Evolutionary conservation across 2,888 invertebrate species (phyloP).

Genomic region (Pinctada fucata): DNA sequence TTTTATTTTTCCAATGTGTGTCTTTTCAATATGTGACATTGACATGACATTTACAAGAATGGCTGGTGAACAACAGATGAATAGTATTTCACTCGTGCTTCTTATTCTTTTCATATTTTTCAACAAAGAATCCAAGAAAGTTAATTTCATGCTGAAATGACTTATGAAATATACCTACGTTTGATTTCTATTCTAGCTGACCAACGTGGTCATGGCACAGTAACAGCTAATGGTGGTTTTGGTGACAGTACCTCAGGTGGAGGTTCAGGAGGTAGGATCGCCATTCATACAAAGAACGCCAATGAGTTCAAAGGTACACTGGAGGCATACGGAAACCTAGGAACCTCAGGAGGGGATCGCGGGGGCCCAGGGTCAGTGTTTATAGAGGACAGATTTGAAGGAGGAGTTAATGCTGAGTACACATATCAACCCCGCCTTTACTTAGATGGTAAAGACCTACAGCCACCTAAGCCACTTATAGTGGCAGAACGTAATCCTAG

Average conservation of each 20-base stretch:
- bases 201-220: slow-evolving; percentile 59
- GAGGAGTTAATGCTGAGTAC: slow-evolving; percentile 16
- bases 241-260: slow-evolving; percentile 54
- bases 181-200: slow-evolving; percentile 49
- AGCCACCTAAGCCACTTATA: slow-evolving; percentile 57
- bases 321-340: slow-evolving; percentile 53
- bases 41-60: too few species aligned
- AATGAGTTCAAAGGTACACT: slow-evolving; percentile 59
- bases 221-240: slow-evolving; percentile 58
- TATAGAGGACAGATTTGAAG: slow-evolving; percentile 53
- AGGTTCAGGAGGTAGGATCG: slow-evolving; percentile 64
- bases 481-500: slow-evolving; percentile 57
- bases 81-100: too few species aligned
- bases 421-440: slow-evolving; percentile 56
- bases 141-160: too few species aligned
- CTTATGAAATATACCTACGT: too few species aligned
- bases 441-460: slow-evolving; percentile 54
- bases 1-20: too few species aligned
- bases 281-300: slow-evolving; percentile 51
- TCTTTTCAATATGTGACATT: too few species aligned
- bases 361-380: slow-evolving; percentile 68
- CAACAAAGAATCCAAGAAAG: too few species aligned
- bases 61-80: too few species aligned
- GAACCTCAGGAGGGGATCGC: slow-evolving; percentile 50
- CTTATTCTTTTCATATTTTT: background rate